Conservation (phyloP, 2,113 vertebrate species). For the Dunckerocampus dactyliophorus region DNA sequence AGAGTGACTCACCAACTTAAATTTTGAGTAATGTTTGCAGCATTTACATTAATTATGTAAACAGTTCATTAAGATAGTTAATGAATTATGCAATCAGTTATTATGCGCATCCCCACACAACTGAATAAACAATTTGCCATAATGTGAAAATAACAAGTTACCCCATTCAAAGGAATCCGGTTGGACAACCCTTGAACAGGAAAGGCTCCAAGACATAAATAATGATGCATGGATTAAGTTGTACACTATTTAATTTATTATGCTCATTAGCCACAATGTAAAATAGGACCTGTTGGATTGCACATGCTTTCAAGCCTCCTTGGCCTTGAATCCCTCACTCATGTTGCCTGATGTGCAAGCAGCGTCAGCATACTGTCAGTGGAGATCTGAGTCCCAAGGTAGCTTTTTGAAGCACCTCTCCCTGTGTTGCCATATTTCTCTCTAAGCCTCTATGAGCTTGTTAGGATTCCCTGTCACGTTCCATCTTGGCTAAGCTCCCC, state of each 20-base stretch:
- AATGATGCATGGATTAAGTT: not conserved
- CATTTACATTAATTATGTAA: no score
- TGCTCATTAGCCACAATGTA: not conserved
- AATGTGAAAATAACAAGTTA: not conserved
- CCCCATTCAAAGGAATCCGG: not conserved
- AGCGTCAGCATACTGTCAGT: slow-evolving; percentile 16
- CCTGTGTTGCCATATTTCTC: slow-evolving; percentile 3
- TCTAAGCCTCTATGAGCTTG: slow-evolving; percentile 27
- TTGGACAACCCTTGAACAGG: not conserved
- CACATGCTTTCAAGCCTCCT: not conserved
- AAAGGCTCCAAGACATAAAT: not conserved
- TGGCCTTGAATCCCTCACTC: not conserved
- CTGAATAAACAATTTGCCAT: not conserved
- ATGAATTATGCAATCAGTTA: no score
- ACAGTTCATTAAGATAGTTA: no score
- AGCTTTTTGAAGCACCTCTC: slow-evolving; percentile 11
- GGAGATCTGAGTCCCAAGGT: slow-evolving; percentile 26
- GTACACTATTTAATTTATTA: not conserved
- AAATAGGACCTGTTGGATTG: not conserved
- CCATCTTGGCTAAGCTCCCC: slow-evolving; percentile 48
- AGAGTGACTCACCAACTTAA: no score
- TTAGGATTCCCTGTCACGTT: slow-evolving; percentile 45
- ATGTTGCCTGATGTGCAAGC: slow-evolving; percentile 3
- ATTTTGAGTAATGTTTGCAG: no score
- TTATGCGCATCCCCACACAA: no score